Evolutionary conservation across 2,113 vertebrate species (phyloP).

Genomic region (Thermophis baileyi): DNA sequence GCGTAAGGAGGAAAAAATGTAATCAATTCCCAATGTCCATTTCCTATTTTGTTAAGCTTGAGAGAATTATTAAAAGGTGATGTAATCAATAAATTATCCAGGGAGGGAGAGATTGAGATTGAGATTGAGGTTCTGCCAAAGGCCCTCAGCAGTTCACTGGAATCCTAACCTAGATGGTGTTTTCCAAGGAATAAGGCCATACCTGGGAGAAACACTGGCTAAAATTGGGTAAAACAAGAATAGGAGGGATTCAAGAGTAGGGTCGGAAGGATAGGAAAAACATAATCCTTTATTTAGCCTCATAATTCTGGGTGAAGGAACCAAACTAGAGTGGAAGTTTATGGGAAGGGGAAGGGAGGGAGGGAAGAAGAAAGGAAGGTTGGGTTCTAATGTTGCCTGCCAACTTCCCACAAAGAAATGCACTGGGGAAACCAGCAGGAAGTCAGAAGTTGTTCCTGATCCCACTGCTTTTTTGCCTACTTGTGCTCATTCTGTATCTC

Average conservation of each 20-base stretch:
- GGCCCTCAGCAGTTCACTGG: neutral
- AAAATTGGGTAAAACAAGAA: neutral
- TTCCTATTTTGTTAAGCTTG: neutral
- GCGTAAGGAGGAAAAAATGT: rapidly evolving
- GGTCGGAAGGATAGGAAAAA: neutral
- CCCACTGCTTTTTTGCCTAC: neutral
- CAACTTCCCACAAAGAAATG: no score
- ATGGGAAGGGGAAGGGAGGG: neutral
- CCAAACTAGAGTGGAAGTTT: neutral
- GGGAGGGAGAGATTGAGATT: no score
- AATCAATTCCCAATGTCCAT: neutral
- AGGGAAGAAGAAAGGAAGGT: no score
- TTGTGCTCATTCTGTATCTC: neutral
- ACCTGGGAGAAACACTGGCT: neutral
- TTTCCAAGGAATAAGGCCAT: no score
- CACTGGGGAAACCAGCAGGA: no score
- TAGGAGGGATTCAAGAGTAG: no score
- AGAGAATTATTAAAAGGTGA: neutral
- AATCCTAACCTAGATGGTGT: no score
- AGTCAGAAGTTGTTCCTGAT: no score
- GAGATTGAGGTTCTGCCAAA: neutral
- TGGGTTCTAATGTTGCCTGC: no score
- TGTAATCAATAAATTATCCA: neutral
- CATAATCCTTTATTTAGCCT: neutral
- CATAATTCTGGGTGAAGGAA: neutral